These are phyloP conservation scores for Andrena marginata DNA, from an alignment of 2,888 invertebrate genomes.

Conservation along the genomic window DNA sequence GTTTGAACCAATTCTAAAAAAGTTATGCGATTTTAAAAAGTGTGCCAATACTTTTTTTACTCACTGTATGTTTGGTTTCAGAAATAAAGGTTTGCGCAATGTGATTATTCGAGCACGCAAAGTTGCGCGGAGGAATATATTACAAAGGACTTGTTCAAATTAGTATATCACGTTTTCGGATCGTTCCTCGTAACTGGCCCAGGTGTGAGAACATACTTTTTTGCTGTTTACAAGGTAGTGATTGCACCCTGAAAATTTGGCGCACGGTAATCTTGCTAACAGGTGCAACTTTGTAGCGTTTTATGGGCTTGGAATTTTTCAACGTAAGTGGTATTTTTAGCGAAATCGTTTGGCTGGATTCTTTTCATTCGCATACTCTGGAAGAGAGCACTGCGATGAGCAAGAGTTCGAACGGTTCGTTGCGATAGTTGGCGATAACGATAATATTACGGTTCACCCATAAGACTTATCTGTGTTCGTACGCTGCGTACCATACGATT, in stretches of 20 bases:
- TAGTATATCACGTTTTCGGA: background rate
- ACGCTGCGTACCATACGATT: background rate
- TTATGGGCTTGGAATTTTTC: background rate
- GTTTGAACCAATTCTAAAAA: no score
- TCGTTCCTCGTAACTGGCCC: background rate
- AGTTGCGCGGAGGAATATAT: background rate
- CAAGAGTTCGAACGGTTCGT: background rate
- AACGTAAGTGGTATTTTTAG: constrained; percentile 19
- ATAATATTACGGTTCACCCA: background rate
- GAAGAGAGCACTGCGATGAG: background rate
- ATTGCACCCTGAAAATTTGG: constrained; percentile 25
- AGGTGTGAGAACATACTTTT: background rate
- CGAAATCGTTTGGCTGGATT: constrained; percentile 1
- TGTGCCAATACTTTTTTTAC: no score
- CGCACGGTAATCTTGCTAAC: constrained; percentile 1
- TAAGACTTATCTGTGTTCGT: background rate
- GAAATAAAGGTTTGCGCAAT: no score
- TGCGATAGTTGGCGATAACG: background rate
- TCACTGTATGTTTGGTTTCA: no score
- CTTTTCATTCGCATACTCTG: background rate
- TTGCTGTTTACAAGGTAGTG: background rate
- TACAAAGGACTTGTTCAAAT: background rate
- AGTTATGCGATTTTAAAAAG: no score
- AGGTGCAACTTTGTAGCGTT: constrained; percentile 11
- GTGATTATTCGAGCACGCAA: no score